A percentile compares a stretch with the other conserved stretches of the same genome.
phyloP scores from a whole-genome alignment of 2,888 invertebrate genomes.

The Cyrtodaria siliqua region DNA sequence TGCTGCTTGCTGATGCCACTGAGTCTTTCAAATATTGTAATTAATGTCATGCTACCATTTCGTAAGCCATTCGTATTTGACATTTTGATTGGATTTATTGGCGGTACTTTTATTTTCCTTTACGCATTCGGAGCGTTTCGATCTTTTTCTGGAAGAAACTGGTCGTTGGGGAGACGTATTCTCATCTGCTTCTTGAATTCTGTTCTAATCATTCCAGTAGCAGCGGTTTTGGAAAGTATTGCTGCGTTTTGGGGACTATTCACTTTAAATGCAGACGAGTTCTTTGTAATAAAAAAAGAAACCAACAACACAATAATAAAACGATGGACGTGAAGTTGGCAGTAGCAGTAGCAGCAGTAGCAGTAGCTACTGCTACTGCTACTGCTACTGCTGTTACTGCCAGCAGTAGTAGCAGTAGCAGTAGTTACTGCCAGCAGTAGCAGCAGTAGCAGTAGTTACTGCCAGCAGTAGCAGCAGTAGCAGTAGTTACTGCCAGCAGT shows the following conservation, averaged over 20 bases:
- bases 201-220: conserved; percentile 5
- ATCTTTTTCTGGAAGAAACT: conserved; percentile 21
- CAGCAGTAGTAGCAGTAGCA: too few relatives aligned
- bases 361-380: too few relatives aligned
- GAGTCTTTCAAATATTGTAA: not conserved
- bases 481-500: too few relatives aligned
- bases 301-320: conserved; percentile 5
- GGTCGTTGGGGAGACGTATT: conserved; percentile 2
- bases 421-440: too few relatives aligned
- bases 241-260: conserved; percentile 4
- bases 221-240: conserved; percentile 2
- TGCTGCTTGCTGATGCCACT: not conserved
- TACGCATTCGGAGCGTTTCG: conserved; percentile 29
- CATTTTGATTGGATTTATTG: conserved; percentile 11
- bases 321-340: too few relatives aligned
- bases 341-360: too few relatives aligned
- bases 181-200: not conserved
- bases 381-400: too few relatives aligned
- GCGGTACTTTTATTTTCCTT: conserved; percentile 18
- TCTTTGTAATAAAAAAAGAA: conserved; percentile 5
- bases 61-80: not conserved
- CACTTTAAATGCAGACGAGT: not conserved
- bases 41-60: not conserved
- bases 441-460: too few relatives aligned
- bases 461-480: too few relatives aligned